Conservation (phyloP, 2,888 invertebrate genomes). For the Odontocerum albicorne region DNA sequence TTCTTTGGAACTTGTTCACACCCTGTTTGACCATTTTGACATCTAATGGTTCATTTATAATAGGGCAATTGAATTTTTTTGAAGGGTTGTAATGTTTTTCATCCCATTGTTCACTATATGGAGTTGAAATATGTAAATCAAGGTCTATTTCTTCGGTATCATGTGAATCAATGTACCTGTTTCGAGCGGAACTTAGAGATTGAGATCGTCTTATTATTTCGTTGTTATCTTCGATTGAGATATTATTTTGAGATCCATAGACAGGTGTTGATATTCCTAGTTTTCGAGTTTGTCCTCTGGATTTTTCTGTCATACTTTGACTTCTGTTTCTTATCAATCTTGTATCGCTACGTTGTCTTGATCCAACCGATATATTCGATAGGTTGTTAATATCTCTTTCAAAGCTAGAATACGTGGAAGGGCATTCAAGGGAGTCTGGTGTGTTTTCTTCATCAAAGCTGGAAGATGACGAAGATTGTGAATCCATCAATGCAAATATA, state of each 20-base stretch:
- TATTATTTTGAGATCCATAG: background rate
- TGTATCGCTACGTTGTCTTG: too few relatives aligned
- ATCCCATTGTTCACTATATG: conserved; percentile 33
- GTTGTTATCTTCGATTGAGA: background rate
- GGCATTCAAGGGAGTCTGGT: conserved; percentile 11
- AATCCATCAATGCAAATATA: conserved; percentile 5
- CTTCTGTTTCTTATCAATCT: conserved; percentile 10
- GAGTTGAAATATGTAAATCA: conserved; percentile 26
- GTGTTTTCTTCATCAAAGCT: background rate
- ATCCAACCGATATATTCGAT: background rate
- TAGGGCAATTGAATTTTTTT: conserved; percentile 1
- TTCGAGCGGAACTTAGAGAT: conserved; percentile 13
- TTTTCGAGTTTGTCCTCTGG: background rate
- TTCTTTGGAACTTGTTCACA: background rate
- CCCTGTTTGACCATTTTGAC: background rate
- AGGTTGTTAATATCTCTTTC: conserved; percentile 16
- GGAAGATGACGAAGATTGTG: background rate
- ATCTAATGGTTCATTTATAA: conserved; percentile 3
- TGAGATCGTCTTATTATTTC: conserved; percentile 20
- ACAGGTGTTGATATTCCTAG: background rate
- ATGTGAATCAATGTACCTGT: conserved; percentile 7
- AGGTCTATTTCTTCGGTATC: conserved; percentile 29
- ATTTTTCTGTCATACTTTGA: conserved; percentile 12
- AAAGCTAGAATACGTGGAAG: conserved; percentile 23
- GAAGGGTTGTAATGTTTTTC: conserved; percentile 26